A percentile compares a stretch with the other conserved stretches of the same genome.
Conservation (phyloP, 2,888 invertebrate species). For the Fabriciana adippe region DNA sequence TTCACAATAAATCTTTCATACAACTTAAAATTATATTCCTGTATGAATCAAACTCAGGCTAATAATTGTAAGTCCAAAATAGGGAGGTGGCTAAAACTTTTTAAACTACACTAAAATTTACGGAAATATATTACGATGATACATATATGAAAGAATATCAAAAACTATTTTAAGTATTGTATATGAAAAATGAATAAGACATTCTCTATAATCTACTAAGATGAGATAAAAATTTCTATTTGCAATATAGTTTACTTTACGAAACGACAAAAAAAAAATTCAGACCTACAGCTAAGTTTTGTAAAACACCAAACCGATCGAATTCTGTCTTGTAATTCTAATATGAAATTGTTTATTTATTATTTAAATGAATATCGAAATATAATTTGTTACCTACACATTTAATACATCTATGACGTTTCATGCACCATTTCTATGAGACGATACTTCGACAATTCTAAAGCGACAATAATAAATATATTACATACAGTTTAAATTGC, state of each 20-base stretch:
- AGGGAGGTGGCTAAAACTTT: conserved; percentile 13
- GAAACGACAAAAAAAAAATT: conserved; percentile 6
- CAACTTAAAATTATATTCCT: conserved; percentile 3
- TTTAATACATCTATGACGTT: conserved; percentile 51
- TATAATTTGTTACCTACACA: conserved; percentile 26
- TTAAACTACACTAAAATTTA: conserved; percentile 4
- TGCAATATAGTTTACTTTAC: conserved; percentile 1
- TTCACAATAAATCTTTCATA: conserved; percentile 1
- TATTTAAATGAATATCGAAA: conserved; percentile 22
- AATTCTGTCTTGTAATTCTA: conserved; percentile 4
- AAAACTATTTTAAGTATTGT: conserved; percentile 22
- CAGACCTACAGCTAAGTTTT: conserved; percentile 7
- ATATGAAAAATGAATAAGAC: conserved; percentile 21
- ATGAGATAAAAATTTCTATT: conserved; percentile 21
- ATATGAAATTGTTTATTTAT: conserved; percentile 20
- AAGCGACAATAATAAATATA: conserved; percentile 45
- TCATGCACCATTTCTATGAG: conserved; percentile 53
- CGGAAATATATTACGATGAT: conserved; percentile 1
- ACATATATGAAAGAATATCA: conserved; percentile 18
- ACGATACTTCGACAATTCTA: conserved; percentile 38
- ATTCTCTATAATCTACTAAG: conserved; percentile 16
- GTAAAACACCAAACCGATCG: conserved; percentile 6
- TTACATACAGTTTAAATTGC: conserved; percentile 7
- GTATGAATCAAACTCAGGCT: conserved; percentile 1
- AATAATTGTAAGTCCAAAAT: background rate